These are phyloP conservation scores for Lepus oiostolus DNA, from an alignment of 2,797 vertebrate species.

Conservation along the genomic window DNA sequence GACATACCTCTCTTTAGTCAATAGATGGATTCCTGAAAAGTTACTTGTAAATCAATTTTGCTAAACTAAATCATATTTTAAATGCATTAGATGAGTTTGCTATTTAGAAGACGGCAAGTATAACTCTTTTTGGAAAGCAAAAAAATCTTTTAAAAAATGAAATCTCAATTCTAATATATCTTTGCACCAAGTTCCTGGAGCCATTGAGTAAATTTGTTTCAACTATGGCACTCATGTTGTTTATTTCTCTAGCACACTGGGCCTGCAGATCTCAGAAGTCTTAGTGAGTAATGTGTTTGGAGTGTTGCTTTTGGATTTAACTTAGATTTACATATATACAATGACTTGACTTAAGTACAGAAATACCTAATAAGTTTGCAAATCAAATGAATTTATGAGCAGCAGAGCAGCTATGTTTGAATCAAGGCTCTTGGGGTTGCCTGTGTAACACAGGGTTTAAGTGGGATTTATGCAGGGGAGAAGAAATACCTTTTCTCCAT, in stretches of 20 bases:
- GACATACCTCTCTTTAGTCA: constrained; percentile 55
- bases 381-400: constrained; percentile 16
- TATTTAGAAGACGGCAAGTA: constrained; percentile 66
- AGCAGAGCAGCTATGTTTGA: not conserved
- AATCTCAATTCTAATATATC: constrained; percentile 54
- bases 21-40: constrained; percentile 72
- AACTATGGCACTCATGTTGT: not conserved
- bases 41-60: constrained; percentile 78
- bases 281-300: not conserved
- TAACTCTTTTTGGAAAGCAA: constrained; percentile 71
- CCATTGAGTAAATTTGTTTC: constrained; percentile 25
- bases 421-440: not conserved
- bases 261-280: not conserved
- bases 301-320: constrained; percentile 24
- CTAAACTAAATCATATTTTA: constrained; percentile 78
- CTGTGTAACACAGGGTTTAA: not conserved
- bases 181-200: constrained; percentile 38
- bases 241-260: not conserved
- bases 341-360: constrained; percentile 26
- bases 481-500: not conserved
- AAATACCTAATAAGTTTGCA: constrained; percentile 38
- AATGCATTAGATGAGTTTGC: constrained; percentile 73
- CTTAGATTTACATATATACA: constrained; percentile 28
- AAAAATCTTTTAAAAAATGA: constrained; percentile 60
- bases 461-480: not conserved